Evolutionary conservation across 2,888 invertebrate genomes (phyloP), one percentile per base, ranked within the genome.

Genomic region (Heliconius erato): DNA sequence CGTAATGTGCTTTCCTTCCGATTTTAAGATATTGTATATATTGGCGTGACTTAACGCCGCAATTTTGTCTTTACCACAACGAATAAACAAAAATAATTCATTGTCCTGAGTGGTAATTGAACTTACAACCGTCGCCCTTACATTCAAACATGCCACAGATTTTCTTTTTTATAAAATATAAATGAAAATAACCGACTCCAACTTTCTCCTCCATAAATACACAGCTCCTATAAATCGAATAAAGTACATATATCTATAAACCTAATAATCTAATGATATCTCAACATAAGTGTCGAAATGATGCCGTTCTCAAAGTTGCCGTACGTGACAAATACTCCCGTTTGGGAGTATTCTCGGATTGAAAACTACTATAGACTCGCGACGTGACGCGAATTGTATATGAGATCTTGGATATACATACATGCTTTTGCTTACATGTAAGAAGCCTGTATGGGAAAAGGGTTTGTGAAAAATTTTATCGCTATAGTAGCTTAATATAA

Each of bases 281-380:
- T 82, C 79, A 81, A 80, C 65, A 72, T 77, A 78, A 82, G 79
- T 85, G 74, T 82, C 54, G 92, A 93, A 95, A 95, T 94, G 94
- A 93, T 93, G 92, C 89, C 91, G 91, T 91, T 90, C 91, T 92
- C 91, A 94, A 93, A 95, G 92, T 95, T 94, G 92, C 91, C 91
- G 94, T 93, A 95, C 95, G 95, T 95, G 95, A 95, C 95, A 95
- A 95, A 94, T 95, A 95, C 94, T 92, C 93, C 91, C 93, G 93
- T 93, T 94, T 93, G 92, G 74, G 91, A 93, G 91, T 93, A 83
- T 81, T 79, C 68, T 92, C 88, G 94, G 94, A 95, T 95, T 95
- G 95, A 95, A 95, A 95, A 95, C 95, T 95, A 92, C 94, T 94
- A 95, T 95, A 95, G 95, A 95, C 92, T 89, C 65, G 86, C 88